Evolutionary conservation across 2,888 invertebrate species (phyloP).

Genomic region (Globia sparganii): DNA sequence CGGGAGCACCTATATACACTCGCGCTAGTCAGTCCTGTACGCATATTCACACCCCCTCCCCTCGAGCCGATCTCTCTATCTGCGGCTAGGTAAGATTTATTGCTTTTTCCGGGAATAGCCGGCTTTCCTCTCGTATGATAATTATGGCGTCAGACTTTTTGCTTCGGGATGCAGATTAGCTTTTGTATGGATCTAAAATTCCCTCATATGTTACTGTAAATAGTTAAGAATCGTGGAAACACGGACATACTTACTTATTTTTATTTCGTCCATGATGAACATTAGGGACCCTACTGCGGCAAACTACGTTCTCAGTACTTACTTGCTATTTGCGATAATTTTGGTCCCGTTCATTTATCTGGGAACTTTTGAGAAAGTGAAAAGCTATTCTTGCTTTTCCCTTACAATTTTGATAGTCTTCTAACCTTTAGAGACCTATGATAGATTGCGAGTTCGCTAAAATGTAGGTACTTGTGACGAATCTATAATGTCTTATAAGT

Average conservation of each 20-base stretch:
- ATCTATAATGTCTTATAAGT: not conserved
- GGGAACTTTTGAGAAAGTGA: not conserved
- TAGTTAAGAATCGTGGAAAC: not conserved
- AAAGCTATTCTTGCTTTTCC: not conserved
- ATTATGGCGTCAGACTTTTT: constrained; percentile 66
- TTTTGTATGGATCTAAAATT: constrained; percentile 32
- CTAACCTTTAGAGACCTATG: not conserved
- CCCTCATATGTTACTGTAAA: not conserved
- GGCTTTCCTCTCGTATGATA: constrained; percentile 78
- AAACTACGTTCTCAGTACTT: not conserved
- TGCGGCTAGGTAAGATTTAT: constrained; percentile 85
- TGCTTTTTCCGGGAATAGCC: constrained; percentile 83
- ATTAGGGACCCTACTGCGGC: not conserved
- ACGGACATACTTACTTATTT: not conserved
- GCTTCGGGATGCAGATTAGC: constrained; percentile 64
- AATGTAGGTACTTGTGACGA: not conserved
- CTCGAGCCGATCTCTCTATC: constrained; percentile 74
- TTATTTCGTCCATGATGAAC: not conserved
- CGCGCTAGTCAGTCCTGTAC: constrained; percentile 74
- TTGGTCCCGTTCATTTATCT: constrained; percentile 1
- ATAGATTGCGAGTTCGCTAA: not conserved
- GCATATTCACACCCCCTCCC: constrained; percentile 73
- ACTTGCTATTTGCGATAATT: not conserved
- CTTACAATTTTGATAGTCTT: not conserved
- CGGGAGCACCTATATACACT: constrained; percentile 73